phyloP scores from a whole-genome alignment of 2,888 invertebrate species.

The Pherbina coryleti region DNA sequence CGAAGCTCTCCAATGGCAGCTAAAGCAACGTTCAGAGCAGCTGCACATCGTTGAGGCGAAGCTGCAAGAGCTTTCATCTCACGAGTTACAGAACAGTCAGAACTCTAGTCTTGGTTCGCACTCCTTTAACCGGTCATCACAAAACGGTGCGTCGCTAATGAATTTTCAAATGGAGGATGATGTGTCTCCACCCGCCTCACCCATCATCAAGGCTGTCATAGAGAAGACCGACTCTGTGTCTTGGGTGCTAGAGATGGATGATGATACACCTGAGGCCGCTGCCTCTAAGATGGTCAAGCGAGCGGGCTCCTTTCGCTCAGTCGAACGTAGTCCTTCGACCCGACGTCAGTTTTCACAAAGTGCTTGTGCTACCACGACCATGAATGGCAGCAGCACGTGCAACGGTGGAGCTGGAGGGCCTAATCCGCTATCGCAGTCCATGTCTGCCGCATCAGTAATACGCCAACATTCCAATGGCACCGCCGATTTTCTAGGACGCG shows the following conservation, averaged over 20 bases:
- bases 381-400: slow-evolving; percentile 29
- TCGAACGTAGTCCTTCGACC: slow-evolving; percentile 64
- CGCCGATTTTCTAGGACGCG: slow-evolving; percentile 55
- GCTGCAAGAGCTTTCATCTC: slow-evolving; percentile 59
- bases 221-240: slow-evolving; percentile 89
- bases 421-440: slow-evolving; percentile 70
- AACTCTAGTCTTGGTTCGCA: slow-evolving; percentile 52
- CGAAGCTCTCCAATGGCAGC: slow-evolving; percentile 89
- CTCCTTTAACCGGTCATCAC: slow-evolving; percentile 49
- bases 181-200: slow-evolving; percentile 75
- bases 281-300: slow-evolving; percentile 79
- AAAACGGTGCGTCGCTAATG: slow-evolving; percentile 43
- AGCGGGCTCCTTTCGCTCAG: slow-evolving; percentile 75
- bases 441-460: slow-evolving; percentile 71
- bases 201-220: slow-evolving; percentile 85
- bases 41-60: slow-evolving; percentile 64
- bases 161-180: slow-evolving; percentile 38
- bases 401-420: slow-evolving; percentile 51
- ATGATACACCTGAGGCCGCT: slow-evolving; percentile 79
- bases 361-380: slow-evolving; percentile 45
- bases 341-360: slow-evolving; percentile 68
- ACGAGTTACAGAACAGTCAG: slow-evolving; percentile 52
- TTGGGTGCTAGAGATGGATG: slow-evolving; percentile 85
- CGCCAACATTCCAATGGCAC: slow-evolving; percentile 63
- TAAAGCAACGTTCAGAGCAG: slow-evolving; percentile 85